Evolutionary conservation across 2,797 vertebrate genomes (phyloP).

Genomic region (Glossophaga mutica): DNA sequence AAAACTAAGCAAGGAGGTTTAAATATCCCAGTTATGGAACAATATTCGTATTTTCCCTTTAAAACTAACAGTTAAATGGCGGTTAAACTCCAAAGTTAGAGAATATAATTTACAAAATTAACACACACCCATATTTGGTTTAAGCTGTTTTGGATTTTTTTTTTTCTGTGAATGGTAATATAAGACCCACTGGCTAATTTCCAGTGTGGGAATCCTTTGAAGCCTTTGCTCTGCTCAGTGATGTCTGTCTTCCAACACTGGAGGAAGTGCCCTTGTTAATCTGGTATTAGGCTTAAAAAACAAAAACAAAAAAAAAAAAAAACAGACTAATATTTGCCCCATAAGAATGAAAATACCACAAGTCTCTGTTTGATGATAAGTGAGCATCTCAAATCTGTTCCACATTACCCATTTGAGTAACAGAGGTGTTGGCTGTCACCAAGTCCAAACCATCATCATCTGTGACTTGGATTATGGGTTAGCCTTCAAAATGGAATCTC

Average conservation of each 20-base stretch:
- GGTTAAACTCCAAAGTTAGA: not conserved
- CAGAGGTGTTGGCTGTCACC: not conserved
- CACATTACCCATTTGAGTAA: not conserved
- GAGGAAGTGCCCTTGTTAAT: too few relatives aligned
- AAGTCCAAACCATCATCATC: too few relatives aligned
- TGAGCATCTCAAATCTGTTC: not conserved
- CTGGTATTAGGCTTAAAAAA: not conserved
- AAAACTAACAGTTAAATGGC: not conserved
- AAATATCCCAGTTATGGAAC: fast-evolving
- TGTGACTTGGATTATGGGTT: not conserved
- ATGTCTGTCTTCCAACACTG: not conserved
- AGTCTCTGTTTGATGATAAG: not conserved
- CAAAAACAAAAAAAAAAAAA: too few relatives aligned
- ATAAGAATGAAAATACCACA: not conserved
- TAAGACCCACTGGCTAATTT: not conserved
- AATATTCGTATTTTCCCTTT: not conserved
- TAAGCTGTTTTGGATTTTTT: not conserved
- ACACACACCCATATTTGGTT: fast-evolving
- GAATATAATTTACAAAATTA: not conserved
- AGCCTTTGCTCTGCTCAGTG: too few relatives aligned
- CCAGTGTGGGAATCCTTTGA: not conserved
- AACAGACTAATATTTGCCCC: not conserved
- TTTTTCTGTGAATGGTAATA: not conserved
- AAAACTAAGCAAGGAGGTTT: not conserved
- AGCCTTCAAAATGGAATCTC: not conserved